Percentiles rank a stretch among this genome's conserved stretches.
Evolutionary conservation across 2,888 invertebrate species (phyloP).

Genomic region (Adineta ricciae): DNA sequence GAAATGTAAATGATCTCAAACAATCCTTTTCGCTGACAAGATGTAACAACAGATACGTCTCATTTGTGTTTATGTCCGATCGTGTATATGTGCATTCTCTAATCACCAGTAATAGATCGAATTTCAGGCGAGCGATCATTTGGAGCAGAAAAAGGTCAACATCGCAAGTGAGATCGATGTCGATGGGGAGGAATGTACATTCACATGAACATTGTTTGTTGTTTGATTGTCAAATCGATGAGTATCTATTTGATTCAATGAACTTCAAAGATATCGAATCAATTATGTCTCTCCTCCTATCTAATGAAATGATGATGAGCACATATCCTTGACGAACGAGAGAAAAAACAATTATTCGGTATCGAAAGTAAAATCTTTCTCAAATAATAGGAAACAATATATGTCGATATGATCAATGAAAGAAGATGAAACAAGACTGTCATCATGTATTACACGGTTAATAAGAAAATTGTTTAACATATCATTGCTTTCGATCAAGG

Average conservation of each 20-base stretch:
- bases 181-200: not conserved
- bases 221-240: not conserved
- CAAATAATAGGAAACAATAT: not conserved
- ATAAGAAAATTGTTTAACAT: not conserved
- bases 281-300: not conserved
- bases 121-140: not conserved
- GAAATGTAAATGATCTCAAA: constrained; percentile 4
- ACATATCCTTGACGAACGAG: not conserved
- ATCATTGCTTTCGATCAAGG: not conserved
- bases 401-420: not conserved
- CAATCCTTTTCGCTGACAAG: not conserved
- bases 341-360: not conserved
- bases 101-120: not conserved
- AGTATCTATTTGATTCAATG: constrained; percentile 9
- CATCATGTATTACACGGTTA: not conserved
- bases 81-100: not conserved
- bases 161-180: not conserved
- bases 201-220: not conserved
- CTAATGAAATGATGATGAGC: constrained; percentile 4
- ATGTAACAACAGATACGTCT: not conserved
- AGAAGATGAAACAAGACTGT: constrained; percentile 2
- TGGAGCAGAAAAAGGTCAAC: not conserved
- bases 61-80: not conserved
- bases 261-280: constrained; percentile 5
- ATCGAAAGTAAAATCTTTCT: not conserved